phyloP scores from a whole-genome alignment of 2,888 invertebrate genomes.

The Liposcelis brunnea region DNA sequence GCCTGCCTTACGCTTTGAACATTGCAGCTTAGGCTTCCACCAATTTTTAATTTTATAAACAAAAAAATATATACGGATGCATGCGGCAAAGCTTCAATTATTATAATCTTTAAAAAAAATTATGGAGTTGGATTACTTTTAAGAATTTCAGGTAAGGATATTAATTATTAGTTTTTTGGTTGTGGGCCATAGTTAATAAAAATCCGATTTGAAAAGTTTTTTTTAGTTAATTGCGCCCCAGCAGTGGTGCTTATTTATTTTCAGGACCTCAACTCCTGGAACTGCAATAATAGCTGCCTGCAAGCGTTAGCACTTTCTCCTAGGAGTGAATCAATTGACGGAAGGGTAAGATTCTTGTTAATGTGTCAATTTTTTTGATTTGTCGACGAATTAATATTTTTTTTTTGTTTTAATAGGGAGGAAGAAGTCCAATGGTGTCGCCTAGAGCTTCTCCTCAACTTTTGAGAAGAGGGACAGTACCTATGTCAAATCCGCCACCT shows the following conservation, averaged over 20 bases:
- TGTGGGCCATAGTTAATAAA: no score
- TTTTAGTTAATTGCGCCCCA: no score
- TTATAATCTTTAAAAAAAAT: no score
- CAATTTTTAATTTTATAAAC: no score
- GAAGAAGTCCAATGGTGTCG: conserved; percentile 37
- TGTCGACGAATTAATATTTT: conserved; percentile 6
- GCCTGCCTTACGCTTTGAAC: no score
- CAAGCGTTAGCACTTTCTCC: conserved; percentile 36
- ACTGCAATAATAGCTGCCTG: conserved; percentile 31
- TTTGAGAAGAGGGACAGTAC: conserved; percentile 23
- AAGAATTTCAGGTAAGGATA: no score
- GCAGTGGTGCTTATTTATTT: conserved; percentile 15
- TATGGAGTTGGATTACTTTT: no score
- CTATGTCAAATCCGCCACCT: conserved; percentile 29
- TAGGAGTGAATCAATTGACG: conserved; percentile 28
- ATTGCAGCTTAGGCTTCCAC: no score
- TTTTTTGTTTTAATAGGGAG: conserved; percentile 24
- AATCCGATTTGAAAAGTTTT: no score
- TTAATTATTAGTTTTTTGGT: no score
- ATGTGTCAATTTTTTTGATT: conserved; percentile 12
- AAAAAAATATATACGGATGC: no score
- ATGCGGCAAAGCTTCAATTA: no score
- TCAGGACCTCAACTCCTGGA: conserved; percentile 34
- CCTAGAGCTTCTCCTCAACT: conserved; percentile 38
- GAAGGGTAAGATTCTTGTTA: conserved; percentile 22